These are phyloP conservation scores for Morus bassanus DNA, from an alignment of 2,797 vertebrate genomes.

Conservation along the genomic window DNA sequence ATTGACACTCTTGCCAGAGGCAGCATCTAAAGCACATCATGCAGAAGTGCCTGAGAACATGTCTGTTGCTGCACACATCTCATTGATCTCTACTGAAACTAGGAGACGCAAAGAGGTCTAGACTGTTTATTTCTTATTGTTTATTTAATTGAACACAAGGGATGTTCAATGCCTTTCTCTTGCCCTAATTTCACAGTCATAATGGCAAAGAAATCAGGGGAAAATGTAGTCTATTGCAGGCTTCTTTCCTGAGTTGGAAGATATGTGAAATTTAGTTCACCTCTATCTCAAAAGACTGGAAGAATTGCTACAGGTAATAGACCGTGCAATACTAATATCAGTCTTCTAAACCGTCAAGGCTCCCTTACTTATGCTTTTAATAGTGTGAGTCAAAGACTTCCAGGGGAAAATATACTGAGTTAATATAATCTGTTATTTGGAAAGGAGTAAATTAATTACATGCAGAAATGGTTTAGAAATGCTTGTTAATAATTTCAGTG, in stretches of 20 bases:
- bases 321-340: neutral
- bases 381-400: neutral
- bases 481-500: neutral
- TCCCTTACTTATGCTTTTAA: neutral
- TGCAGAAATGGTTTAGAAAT: neutral
- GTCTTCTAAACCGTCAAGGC: neutral
- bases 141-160: neutral
- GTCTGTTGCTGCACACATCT: neutral
- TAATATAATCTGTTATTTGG: neutral
- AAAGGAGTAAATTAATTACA: neutral
- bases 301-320: neutral
- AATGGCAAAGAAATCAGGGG: neutral
- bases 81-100: neutral
- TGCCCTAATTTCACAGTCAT: neutral
- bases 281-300: neutral
- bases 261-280: neutral
- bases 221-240: neutral
- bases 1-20: neutral
- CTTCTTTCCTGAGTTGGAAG: neutral
- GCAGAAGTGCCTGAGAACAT: neutral
- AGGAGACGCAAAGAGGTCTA: neutral
- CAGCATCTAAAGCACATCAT: neutral
- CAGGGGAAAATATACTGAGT: neutral
- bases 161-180: neutral
- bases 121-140: neutral